These are phyloP conservation scores for Bombus pyrosoma DNA, from an alignment of 1,140 invertebrate genomes.

Conservation along the genomic window DNA sequence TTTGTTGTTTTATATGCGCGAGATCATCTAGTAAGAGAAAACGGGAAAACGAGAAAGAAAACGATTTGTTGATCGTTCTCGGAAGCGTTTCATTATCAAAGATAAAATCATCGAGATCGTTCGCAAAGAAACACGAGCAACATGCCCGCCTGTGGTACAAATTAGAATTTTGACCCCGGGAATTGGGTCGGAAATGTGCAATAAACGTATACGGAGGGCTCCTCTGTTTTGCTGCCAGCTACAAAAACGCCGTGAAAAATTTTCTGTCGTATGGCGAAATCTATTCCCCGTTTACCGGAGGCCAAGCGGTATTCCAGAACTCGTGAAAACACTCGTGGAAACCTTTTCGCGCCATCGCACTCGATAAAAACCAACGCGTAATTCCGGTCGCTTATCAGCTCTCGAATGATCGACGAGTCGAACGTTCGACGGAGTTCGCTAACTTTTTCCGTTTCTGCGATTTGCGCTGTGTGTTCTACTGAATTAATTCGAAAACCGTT, in stretches of 20 bases:
- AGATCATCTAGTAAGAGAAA: background rate
- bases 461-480: too few relatives aligned
- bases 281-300: background rate
- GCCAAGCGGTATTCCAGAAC: background rate
- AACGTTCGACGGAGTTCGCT: background rate
- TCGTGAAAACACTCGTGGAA: background rate
- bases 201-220: slow-evolving; percentile 47
- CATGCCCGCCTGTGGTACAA: background rate
- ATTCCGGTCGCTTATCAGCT: background rate
- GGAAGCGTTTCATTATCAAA: slow-evolving; percentile 20
- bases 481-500: background rate
- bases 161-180: slow-evolving; percentile 47
- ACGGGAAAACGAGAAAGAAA: too few relatives aligned
- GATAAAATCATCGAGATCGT: slow-evolving; percentile 17
- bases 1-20: background rate
- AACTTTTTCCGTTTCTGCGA: background rate
- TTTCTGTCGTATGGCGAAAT: slow-evolving; percentile 6
- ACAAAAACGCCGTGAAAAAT: slow-evolving; percentile 44
- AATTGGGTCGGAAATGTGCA: slow-evolving; percentile 58
- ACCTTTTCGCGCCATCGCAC: background rate
- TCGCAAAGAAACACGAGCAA: slow-evolving; percentile 12
- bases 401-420: background rate
- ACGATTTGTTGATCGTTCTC: background rate
- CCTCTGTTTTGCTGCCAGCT: slow-evolving; percentile 17
- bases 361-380: background rate